Conservation (phyloP, 2,888 invertebrate species). For the Campoplex capitator region DNA sequence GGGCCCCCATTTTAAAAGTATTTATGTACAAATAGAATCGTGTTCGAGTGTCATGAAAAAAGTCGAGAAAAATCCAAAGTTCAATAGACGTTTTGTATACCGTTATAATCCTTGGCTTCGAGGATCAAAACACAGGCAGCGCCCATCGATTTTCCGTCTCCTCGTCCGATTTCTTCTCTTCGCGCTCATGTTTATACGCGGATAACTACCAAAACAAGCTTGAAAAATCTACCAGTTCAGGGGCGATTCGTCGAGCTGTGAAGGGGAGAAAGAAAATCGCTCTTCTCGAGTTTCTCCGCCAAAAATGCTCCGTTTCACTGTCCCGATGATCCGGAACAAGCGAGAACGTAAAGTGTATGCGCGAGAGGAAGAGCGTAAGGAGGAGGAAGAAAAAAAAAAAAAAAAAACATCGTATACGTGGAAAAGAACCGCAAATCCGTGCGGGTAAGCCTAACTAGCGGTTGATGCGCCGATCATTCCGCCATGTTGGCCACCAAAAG, state of each 20-base stretch:
- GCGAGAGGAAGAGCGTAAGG: slow-evolving; percentile 23
- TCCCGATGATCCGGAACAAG: slow-evolving; percentile 59
- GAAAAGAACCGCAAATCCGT: slow-evolving; percentile 83
- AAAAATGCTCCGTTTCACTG: slow-evolving; percentile 47
- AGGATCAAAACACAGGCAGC: slow-evolving; percentile 64
- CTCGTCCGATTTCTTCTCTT: slow-evolving; percentile 46
- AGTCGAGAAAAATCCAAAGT: slow-evolving; percentile 18
- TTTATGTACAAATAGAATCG: neutral
- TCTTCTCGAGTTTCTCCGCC: slow-evolving; percentile 47
- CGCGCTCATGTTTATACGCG: slow-evolving; percentile 69
- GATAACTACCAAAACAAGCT: slow-evolving; percentile 66
- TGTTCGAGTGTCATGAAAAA: neutral
- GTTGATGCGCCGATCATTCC: slow-evolving; percentile 84
- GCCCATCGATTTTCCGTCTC: slow-evolving; percentile 58
- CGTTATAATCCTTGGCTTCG: slow-evolving; percentile 65
- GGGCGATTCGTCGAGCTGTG: slow-evolving; percentile 45
- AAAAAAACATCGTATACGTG: slow-evolving; percentile 40
- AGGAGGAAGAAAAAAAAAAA: slow-evolving; percentile 8
- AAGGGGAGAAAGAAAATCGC: slow-evolving; percentile 25
- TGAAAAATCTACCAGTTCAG: slow-evolving; percentile 12
- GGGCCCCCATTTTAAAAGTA: neutral
- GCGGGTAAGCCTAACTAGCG: slow-evolving; percentile 83
- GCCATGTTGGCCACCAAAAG: slow-evolving; percentile 83
- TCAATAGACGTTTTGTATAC: slow-evolving; percentile 44
- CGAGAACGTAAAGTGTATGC: neutral